Base-by-base conservation (phyloP, 1,140 invertebrate species). In the Ips nitidus region DNA sequence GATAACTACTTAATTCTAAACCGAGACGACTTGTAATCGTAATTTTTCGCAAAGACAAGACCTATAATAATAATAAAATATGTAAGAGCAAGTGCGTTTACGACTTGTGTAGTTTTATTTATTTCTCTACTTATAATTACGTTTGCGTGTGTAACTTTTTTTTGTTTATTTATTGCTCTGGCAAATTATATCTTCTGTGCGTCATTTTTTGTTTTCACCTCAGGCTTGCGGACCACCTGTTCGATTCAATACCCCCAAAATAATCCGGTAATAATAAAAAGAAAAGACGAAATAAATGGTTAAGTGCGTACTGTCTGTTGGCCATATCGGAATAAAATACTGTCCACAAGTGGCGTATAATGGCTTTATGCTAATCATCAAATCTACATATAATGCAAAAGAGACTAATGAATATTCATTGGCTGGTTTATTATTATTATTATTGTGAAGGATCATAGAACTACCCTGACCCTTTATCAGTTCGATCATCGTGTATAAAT, bases 361-460 rank as follows among this genome's bases (percentile, higher is more conserved):
- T 69, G 53, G 56, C 36, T 50, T 59, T 71, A 71, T 71, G 70
- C 66, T 58, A 71, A 71, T 71, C 41, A 53, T 63, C 39, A 68
- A 69, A 71, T 71, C 70, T 71, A 71, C 70, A 71, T 71, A 71
- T 71, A 71, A 71, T 71, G 68, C 52, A 53, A 66, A 71, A 38
- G 60, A 63, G 66, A 63, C 50, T 22, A 60, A 71, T 71, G 70
- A 71, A 71, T 71, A 71, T 71, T 68, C 70, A 71, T 58, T 22
- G 22, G 43, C 53, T 45, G 8, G 50, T 59, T 42, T 64, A 69
- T 71, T 71, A 53, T 42, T 64, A 69, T 71, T 71, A 53, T 67
- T 68, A 57, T 55, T 65, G 43, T 65, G 43, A 56, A 65, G 52
- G 59, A 70, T 52, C 64, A 68, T 55, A 57, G 70, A 71, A 67